Evolutionary conservation across 2,797 vertebrate species (phyloP), one percentile per base, ranked within the genome.

Genomic region (Danio choprae): DNA sequence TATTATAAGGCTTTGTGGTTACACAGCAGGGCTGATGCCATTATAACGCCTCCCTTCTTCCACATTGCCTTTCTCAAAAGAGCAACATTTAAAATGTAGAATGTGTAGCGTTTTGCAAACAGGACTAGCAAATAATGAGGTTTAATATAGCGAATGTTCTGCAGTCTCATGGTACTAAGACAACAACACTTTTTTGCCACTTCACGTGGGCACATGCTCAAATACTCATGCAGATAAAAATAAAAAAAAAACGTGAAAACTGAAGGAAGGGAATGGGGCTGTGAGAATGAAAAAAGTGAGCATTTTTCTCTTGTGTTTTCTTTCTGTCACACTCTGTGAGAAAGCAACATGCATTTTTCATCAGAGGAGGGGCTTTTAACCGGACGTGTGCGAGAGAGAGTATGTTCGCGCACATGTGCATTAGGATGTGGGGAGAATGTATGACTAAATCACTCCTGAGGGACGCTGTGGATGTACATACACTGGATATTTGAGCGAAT

Each of bases 281-380:
- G 18, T 10, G 20, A 36, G 43, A 78, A 41, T 16, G 16, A 78
- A 29, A n/a, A 69, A 44, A 48, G 18, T 71, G 20, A 70, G 20
- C n/a, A 64, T 67, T 65, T 43, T 50, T 55, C 46, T 16, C 15
- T 15, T 38, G 7, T 22, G 20, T 8, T 38, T n/a, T 73, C 77
- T 64, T 60, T 76, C 67, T 29, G 20, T 64, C 65, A 75, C 36
- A 53, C 38, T 65, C 76, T 69, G 41, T 72, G 29, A 81, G 85
- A 85, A 77, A 59, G 22, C 68, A 38, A 83, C 20, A 87, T 84
- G 68, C 84, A 87, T 87, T 81, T 86, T 86, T 87, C 76, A 88
- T 85, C 59, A 48, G 76, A 82, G 73, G 75, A 81, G 71, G 64
- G 77, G 72, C 80, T 82, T 83, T 65, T 67, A 81, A 43, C 77